phyloP scores from a whole-genome alignment of 64 coral and sea anemone species.

The Pocillopora verrucosa region DNA sequence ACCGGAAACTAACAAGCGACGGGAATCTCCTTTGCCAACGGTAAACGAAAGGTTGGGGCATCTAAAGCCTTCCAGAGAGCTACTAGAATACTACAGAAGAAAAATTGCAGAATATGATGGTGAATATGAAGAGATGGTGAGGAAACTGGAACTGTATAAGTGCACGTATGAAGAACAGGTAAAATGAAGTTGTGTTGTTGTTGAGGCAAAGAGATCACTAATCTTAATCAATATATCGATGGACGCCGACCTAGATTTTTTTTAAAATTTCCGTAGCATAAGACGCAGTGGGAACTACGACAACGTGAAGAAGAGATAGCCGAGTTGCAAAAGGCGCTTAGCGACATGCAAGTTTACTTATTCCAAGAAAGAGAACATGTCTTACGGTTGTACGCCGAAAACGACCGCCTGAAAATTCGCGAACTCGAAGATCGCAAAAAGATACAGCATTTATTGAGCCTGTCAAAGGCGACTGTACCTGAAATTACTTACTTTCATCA shows the following conservation, averaged over 20 bases:
- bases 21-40: slow-evolving; percentile 78
- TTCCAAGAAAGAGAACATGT: slow-evolving; percentile 98
- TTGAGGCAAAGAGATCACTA: not conserved
- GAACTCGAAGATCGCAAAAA: slow-evolving; percentile 97
- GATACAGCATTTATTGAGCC: slow-evolving; percentile 89
- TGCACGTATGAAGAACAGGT: slow-evolving; percentile 99
- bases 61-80: slow-evolving; percentile 89
- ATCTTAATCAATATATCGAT: no score
- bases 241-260: not conserved
- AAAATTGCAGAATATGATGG: slow-evolving; percentile 99
- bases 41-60: slow-evolving; percentile 94
- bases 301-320: slow-evolving; percentile 97
- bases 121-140: slow-evolving; percentile 91
- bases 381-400: slow-evolving; percentile 89
- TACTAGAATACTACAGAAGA: slow-evolving; percentile 95
- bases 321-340: slow-evolving; percentile 94
- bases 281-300: slow-evolving; percentile 88
- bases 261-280: slow-evolving; percentile 56
- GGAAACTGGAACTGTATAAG: slow-evolving; percentile 92
- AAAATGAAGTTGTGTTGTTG: not conserved
- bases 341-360: slow-evolving; percentile 99
- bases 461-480: slow-evolving; percentile 67
- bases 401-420: slow-evolving; percentile 92
- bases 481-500: slow-evolving; percentile 98
- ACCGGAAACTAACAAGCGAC: not conserved